Evolutionary conservation across 2,888 invertebrate species (phyloP), one percentile per base, ranked within the genome.

Genomic region (Spodoptera exigua): DNA sequence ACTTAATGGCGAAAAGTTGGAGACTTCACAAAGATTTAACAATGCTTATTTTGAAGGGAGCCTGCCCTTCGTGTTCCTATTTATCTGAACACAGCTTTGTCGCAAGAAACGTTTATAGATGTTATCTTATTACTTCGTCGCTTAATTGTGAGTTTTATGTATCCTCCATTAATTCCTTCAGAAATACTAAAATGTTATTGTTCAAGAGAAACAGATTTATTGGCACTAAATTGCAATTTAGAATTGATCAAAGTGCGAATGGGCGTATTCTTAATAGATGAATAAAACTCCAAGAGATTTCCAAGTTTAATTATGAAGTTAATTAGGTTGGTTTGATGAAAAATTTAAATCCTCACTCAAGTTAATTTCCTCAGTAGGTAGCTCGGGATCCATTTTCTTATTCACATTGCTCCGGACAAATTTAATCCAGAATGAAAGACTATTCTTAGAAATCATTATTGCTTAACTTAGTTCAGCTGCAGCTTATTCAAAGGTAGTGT

Each of bases 1-100:
- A 89, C 89, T 86, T 90, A 91, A 93, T 90, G 90, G 89, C 86
- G 82, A 83, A 90, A 93, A 92, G 90, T 93, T 92, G 79, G 86
- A 73, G 82, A 89, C 87, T 90, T 89, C 85, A 87, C 88, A 88
- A 93, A 93, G 92, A 92, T 92, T 92, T 93, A 92, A 93, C 93
- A 93, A 92, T 91, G 90, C 90, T 91, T 90, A 90, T 92, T 92
- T 90, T 87, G 89, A 89, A 88, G 87, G 90, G 89, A 83, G 86
- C 64, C 84, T 82, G 74, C 83, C 82, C 83, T 83, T 80, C 78
- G 81, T 79, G 80, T 88, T 83, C 83, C 82, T 85, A 85, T 86
- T 86, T 87, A 86, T 88, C 84, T 80, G 79, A 76, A 85, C 80
- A 81, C 80, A 74, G 80, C 84, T 84, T 89, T 82, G 80, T 66